Conservation (phyloP, 1,140 invertebrate genomes). For the Drosophila kepulauana region DNA sequence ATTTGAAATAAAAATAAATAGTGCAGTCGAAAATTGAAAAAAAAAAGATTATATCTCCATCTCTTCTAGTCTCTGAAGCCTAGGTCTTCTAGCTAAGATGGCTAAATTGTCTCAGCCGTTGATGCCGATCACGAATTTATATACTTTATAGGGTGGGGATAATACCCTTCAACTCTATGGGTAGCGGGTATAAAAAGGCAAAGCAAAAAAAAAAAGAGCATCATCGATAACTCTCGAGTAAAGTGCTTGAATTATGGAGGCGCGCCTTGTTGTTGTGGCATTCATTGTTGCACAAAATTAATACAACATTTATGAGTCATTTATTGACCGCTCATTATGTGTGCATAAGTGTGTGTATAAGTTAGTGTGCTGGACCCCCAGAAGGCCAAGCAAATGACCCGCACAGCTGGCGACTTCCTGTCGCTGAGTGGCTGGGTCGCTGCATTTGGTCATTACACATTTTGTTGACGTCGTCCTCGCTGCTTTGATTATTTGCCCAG, state of each 20-base stretch:
- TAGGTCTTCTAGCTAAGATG: too few species aligned
- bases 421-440: neutral
- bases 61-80: too few species aligned
- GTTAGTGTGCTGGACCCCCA: neutral
- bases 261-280: constrained; percentile 23
- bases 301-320: constrained; percentile 75
- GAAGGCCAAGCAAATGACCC: constrained; percentile 60
- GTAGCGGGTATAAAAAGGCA: too few species aligned
- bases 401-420: constrained; percentile 61
- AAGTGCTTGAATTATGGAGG: constrained; percentile 28
- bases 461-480: constrained; percentile 36
- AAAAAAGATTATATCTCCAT: too few species aligned
- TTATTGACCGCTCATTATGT: constrained; percentile 69
- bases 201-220: constrained; percentile 25
- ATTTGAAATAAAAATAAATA: too few species aligned
- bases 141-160: too few species aligned
- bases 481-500: constrained; percentile 40
- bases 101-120: too few species aligned
- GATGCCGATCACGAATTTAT: too few species aligned
- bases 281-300: constrained; percentile 62
- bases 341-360: neutral
- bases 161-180: too few species aligned
- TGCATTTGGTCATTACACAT: constrained; percentile 58
- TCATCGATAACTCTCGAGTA: constrained; percentile 19
- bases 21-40: too few species aligned